These are phyloP conservation scores for Parazoanthus swiftii DNA, from an alignment of 92 coral and sea anemone species.

Conservation along the genomic window DNA sequence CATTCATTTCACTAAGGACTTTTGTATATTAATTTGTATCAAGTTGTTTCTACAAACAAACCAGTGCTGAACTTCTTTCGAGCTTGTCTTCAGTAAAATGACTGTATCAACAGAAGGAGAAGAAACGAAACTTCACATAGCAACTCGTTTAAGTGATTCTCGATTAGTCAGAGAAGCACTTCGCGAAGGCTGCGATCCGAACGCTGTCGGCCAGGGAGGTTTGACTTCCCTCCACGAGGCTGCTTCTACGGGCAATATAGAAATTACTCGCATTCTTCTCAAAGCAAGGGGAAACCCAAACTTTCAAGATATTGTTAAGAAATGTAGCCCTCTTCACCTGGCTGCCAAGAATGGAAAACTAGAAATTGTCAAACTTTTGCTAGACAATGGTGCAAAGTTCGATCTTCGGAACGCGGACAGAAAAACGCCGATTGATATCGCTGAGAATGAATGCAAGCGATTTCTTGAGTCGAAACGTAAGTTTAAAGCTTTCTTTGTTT, in stretches of 20 bases:
- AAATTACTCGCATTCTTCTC: constrained; percentile 49
- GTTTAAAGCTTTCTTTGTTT: constrained; percentile 11
- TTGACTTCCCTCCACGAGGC: constrained; percentile 83
- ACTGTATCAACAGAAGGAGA: constrained; percentile 63
- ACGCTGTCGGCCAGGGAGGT: constrained; percentile 58
- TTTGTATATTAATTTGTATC: background rate
- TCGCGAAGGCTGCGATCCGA: constrained; percentile 58
- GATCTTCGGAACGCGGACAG: constrained; percentile 61
- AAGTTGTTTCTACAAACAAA: constrained; percentile 33
- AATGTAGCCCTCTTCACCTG: constrained; percentile 62
- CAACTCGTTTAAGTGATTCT: constrained; percentile 55
- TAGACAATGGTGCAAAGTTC: constrained; percentile 61
- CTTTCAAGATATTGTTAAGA: constrained; percentile 54
- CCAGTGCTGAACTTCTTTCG: background rate
- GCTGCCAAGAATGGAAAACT: constrained; percentile 65
- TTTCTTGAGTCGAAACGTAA: constrained; percentile 69
- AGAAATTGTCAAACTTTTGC: constrained; percentile 60
- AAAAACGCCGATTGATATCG: constrained; percentile 69
- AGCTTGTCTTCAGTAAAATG: constrained; percentile 48
- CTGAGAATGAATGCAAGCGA: constrained; percentile 61
- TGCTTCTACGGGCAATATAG: constrained; percentile 53
- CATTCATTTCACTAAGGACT: background rate
- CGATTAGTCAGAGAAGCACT: constrained; percentile 57
- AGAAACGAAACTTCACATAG: constrained; percentile 64
- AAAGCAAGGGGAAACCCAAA: constrained; percentile 67